Evolutionary conservation across 2,888 invertebrate species (phyloP), one percentile per base, ranked within the genome.

Genomic region (Sclerodermus sp.): DNA sequence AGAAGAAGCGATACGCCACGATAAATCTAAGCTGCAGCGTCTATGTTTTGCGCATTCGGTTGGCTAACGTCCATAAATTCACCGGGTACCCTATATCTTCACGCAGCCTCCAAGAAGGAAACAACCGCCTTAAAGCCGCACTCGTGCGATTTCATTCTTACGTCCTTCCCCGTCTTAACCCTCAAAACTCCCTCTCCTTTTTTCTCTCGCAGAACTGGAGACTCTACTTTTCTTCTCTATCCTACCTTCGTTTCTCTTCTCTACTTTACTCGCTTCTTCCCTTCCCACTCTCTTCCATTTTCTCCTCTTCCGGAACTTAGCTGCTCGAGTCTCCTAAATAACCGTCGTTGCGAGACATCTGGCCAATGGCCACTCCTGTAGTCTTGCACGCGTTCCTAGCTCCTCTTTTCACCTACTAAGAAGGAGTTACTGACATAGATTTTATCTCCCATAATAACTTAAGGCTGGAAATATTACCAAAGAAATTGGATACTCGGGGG

Each of bases 21-120:
- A 73, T 74, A 73, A 74, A 74, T 74, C 70, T 65, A 59, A 60
- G 55, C 60, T 55, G 52, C 62, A 59, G 58, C 64, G 61, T 70
- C 62, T 64, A 61, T 70, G 69, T 72, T 73, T 72, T 67, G 73
- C 67, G 68, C 70, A 70, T 70, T 71, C 68, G 61, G 64, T 67
- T 66, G 67, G 62, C 64, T 65, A 64, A 47, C 64, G 57, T 64
- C 68, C 65, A 72, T 73, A 73, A 74, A 74, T 74, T 68, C 54
- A 51, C 15, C 43, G 14, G 47, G 18, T 50, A 57, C 54, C 55
- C 51, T 53, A 52, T 57, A 49, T 51, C 49, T 46, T 44, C 32
- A 39, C 52, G 49, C 52, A 47, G 49, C 43, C 57, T 45, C 51
- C 9, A 14, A 47, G 23, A 23, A 23, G 49, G 49, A 48, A 41